Evolutionary conservation across 2,888 invertebrate genomes (phyloP).

Genomic region (Acrobasis repandana): DNA sequence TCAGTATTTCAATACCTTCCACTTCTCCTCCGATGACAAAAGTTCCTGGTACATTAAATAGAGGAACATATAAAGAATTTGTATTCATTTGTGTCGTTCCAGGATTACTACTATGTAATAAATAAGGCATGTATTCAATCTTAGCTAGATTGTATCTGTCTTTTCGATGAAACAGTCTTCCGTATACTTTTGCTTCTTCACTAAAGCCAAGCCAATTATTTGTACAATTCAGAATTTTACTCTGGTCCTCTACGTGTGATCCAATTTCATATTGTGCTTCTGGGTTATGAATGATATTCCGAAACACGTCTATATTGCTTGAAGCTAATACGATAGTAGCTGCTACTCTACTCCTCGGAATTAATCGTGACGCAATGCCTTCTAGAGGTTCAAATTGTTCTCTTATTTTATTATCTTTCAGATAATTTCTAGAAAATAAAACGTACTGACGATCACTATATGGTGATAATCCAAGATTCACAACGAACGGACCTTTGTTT

Average conservation of each 20-base stretch:
- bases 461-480: constrained; percentile 93
- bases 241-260: constrained; percentile 97
- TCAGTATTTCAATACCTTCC: constrained; percentile 92
- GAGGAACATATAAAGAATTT: constrained; percentile 89
- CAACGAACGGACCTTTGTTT: constrained; percentile 94
- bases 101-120: constrained; percentile 94
- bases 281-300: constrained; percentile 96
- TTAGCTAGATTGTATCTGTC: constrained; percentile 97
- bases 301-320: constrained; percentile 92
- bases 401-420: constrained; percentile 91
- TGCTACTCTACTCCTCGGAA: constrained; percentile 95
- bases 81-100: constrained; percentile 91
- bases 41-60: constrained; percentile 87
- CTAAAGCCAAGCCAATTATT: constrained; percentile 95
- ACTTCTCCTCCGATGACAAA: constrained; percentile 95
- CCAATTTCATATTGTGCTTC: constrained; percentile 97
- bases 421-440: constrained; percentile 93
- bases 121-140: constrained; percentile 94
- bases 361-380: constrained; percentile 86
- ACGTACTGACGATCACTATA: constrained; percentile 92
- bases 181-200: constrained; percentile 88
- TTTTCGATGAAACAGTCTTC: constrained; percentile 91
- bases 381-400: constrained; percentile 91
- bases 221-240: constrained; percentile 95
- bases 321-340: constrained; percentile 96